Conservation (phyloP, 2,888 invertebrate genomes). For the Agonopterix alstromeriana region DNA sequence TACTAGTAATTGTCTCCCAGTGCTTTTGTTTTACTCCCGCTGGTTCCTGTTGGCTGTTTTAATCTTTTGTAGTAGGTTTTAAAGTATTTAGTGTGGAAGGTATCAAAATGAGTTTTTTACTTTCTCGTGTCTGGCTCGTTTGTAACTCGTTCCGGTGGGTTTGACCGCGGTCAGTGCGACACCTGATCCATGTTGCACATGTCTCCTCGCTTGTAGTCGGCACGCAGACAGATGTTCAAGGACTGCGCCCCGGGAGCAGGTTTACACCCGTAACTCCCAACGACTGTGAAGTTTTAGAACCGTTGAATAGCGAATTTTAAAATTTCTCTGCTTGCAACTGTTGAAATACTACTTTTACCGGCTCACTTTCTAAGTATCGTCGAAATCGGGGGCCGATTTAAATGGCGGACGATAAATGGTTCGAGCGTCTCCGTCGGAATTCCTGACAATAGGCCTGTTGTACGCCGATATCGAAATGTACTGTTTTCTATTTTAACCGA, state of each 20-base stretch:
- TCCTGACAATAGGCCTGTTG: slow-evolving; percentile 46
- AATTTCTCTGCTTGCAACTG: neutral
- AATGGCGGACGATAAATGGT: slow-evolving; percentile 33
- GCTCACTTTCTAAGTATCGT: slow-evolving; percentile 22
- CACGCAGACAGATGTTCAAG: slow-evolving; percentile 34
- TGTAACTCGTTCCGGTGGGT: slow-evolving; percentile 52
- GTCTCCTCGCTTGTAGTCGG: slow-evolving; percentile 22
- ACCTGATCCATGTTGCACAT: slow-evolving; percentile 66
- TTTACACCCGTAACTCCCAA: slow-evolving; percentile 10
- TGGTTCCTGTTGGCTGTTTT: neutral
- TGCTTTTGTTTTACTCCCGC: neutral
- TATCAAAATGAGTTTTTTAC: slow-evolving; percentile 27
- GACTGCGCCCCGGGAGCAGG: slow-evolving; percentile 26
- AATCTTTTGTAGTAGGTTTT: neutral
- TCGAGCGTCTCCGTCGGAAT: slow-evolving; percentile 44
- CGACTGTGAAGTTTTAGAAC: too few species aligned
- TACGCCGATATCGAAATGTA: slow-evolving; percentile 22
- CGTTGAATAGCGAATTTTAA: neutral
- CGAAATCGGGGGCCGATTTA: slow-evolving; percentile 23
- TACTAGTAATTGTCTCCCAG: slow-evolving; percentile 15
- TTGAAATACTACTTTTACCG: slow-evolving; percentile 1
- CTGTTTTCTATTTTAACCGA: slow-evolving; percentile 20
- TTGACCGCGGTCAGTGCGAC: slow-evolving; percentile 67
- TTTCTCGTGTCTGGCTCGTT: slow-evolving; percentile 31
- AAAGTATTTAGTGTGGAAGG: neutral